Conservation (phyloP, 2,797 vertebrate species). For the Ictinia mississippiensis region DNA sequence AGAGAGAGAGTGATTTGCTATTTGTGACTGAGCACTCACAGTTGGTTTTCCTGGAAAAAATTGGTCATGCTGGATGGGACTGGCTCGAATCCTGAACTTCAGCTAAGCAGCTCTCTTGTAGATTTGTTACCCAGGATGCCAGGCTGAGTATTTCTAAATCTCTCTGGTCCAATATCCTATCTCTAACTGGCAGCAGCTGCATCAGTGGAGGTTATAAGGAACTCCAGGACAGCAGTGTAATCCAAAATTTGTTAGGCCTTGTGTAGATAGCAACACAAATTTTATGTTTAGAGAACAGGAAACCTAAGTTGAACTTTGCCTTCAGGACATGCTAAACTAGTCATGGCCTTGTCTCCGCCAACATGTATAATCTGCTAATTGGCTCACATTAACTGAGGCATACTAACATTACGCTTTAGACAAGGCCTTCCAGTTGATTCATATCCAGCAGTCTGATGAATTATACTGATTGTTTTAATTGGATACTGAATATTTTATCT, state of each 20-base stretch:
- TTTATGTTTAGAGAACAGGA: neutral
- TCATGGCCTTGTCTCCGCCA: neutral
- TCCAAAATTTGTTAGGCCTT: neutral
- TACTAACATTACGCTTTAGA: neutral
- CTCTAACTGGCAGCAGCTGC: neutral
- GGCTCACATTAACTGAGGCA: neutral
- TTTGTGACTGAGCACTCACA: neutral
- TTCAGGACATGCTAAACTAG: neutral
- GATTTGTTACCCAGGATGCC: neutral
- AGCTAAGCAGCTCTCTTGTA: neutral
- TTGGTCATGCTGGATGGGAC: neutral
- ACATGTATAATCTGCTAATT: neutral
- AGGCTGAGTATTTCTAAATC: neutral
- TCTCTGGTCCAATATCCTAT: neutral
- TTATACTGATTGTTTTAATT: neutral
- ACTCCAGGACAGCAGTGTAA: neutral
- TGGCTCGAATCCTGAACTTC: neutral
- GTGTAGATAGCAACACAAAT: neutral
- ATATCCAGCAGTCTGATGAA: neutral
- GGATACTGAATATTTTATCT: neutral
- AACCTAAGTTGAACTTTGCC: neutral
- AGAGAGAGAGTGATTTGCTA: neutral
- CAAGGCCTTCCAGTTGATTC: neutral
- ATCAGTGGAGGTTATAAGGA: neutral
- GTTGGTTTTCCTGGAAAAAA: neutral